Percentiles rank a stretch among this genome's conserved stretches.
phyloP scores from a whole-genome alignment of 2,797 vertebrate species.

The Falco peregrinus region DNA sequence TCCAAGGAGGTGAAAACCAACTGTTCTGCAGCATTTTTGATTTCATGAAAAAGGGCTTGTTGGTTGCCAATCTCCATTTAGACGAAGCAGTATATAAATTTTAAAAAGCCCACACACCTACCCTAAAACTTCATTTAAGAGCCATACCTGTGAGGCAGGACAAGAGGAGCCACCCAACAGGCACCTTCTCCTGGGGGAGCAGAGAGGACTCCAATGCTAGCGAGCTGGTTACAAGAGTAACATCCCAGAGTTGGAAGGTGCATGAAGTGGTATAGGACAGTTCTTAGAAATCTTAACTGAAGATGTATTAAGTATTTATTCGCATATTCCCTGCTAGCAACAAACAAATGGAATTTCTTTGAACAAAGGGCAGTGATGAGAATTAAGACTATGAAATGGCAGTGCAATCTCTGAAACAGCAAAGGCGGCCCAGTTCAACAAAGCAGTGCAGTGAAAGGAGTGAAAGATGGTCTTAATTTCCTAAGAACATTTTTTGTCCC shows the following conservation, averaged over 20 bases:
- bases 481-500: not conserved
- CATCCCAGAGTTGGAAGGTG: not conserved
- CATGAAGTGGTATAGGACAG: not conserved
- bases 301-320: not conserved
- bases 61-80: not conserved
- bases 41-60: not conserved
- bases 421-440: not conserved
- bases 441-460: not conserved
- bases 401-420: not conserved
- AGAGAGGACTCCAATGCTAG: not conserved
- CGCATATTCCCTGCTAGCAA: not conserved
- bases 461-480: not conserved
- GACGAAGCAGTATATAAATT: not conserved
- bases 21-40: not conserved
- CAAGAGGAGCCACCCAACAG: not conserved
- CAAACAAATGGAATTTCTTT: not conserved
- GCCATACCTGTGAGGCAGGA: not conserved
- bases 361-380: not conserved
- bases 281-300: not conserved
- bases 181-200: rapidly evolving
- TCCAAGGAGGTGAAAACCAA: not conserved
- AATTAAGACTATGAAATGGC: not conserved
- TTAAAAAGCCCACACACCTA: not conserved
- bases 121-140: not conserved
- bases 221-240: not conserved